Percentiles rank a stretch among this genome's conserved stretches.
Conservation (phyloP, 1,140 invertebrate species). For the Bombus impatiens region DNA sequence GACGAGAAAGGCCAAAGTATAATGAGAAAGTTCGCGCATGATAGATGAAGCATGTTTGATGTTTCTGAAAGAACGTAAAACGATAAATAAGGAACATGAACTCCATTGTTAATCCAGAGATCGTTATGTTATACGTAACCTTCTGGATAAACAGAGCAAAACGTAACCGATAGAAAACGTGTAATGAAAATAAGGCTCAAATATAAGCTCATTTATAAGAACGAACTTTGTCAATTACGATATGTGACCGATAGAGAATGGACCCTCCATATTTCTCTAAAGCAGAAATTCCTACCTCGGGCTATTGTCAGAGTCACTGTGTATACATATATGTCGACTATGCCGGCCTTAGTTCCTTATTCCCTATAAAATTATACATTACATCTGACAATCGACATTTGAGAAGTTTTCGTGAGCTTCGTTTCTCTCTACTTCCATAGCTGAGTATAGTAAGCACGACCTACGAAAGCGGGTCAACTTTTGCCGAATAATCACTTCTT, state of each 20-base stretch:
- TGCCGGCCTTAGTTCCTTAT: conserved; percentile 34
- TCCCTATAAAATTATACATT: conserved; percentile 11
- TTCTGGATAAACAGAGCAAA: neutral
- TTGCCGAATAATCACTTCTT: conserved; percentile 31
- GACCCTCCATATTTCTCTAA: conserved; percentile 20
- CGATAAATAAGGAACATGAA: neutral
- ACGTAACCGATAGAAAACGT: neutral
- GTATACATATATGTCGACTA: conserved; percentile 18
- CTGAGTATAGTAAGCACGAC: conserved; percentile 12
- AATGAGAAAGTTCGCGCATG: too few species aligned
- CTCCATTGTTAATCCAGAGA: neutral
- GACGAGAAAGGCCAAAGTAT: neutral
- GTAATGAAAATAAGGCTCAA: neutral
- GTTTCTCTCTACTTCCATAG: conserved; percentile 4
- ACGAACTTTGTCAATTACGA: neutral
- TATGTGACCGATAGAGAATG: neutral
- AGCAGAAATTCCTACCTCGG: conserved; percentile 7
- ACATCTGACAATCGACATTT: conserved; percentile 30
- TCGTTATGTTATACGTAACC: neutral
- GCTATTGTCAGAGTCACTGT: conserved; percentile 22
- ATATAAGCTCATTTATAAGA: neutral
- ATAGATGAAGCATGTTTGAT: neutral
- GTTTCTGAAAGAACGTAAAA: neutral
- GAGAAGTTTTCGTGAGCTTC: conserved; percentile 14
- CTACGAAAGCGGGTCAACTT: neutral